Conservation (phyloP, 2,888 invertebrate species). For the Trachelus stipa region DNA sequence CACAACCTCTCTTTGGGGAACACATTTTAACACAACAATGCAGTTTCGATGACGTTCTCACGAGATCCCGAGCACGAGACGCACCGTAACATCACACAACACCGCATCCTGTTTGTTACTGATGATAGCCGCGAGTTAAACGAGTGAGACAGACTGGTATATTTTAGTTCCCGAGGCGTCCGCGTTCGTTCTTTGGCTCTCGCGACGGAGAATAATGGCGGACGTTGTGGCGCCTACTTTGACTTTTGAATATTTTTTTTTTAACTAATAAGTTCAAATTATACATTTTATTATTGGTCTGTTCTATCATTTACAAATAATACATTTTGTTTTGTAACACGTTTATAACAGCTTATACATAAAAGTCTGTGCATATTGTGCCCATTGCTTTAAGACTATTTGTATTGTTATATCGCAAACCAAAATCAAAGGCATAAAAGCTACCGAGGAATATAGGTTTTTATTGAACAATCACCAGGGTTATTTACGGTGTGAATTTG, state of each 20-base stretch:
- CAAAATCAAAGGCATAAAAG: background rate
- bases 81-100: conserved; percentile 47
- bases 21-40: conserved; percentile 18
- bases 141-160: background rate
- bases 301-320: background rate
- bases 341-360: background rate
- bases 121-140: conserved; percentile 9
- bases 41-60: conserved; percentile 15
- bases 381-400: background rate
- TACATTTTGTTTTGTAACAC: background rate
- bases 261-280: background rate
- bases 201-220: background rate
- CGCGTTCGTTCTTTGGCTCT: background rate
- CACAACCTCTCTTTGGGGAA: conserved; percentile 22
- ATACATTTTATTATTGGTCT: background rate
- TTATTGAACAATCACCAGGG: background rate
- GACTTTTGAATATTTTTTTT: background rate
- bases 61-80: conserved; percentile 46
- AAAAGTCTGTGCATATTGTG: background rate
- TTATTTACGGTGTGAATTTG: background rate
- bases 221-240: background rate
- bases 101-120: conserved; percentile 50
- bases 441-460: background rate
- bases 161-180: background rate
- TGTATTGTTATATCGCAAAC: background rate